Evolutionary conservation across 2,113 vertebrate genomes (phyloP), one percentile per base, ranked within the genome.

Genomic region (Chamaea fasciata): DNA sequence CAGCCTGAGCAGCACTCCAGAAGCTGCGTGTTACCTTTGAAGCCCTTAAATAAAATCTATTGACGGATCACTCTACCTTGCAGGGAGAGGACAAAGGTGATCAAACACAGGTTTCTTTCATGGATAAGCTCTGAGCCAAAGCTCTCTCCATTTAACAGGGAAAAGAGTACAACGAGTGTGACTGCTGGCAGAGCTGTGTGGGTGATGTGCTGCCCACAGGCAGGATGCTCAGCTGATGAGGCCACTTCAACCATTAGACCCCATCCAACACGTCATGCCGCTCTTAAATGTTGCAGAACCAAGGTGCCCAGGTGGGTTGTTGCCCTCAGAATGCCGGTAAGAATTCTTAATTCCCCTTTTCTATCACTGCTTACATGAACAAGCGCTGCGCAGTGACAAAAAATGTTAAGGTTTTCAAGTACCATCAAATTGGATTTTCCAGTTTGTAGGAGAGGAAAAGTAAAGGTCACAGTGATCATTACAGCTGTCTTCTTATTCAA

Each of bases 401-500:
- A 70, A 41, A 41, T 14, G 21, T 39, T 7, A 56, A 55, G 41
- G 39, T 60, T 90, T 83, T 69, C 60, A 71, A 81, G 88, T 31
- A 60, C 73, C 62, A 60, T 83, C 68, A 67, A 39, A 57, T 81
- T 93, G 26, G 26, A 64, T 78, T 93, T 90, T 86, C 88, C 79
- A 89, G 57, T 77, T 91, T 90, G 81, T 65, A 82, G 26, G n/a
- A 94, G n/a, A 67, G 39, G 77, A 59, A 60, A 92, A 95, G 68
- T 33, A 85, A 91, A 94, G 59, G 76, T 93, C 76, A 90, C 57
- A 53, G 68, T 26, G 68, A 69, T 88, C 71, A 65, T 63, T 63
- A 81, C 83, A 83, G 64, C 68, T 67, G 71, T 92, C 76, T 74
- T 42, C 76, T 94, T 88, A 81, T 27, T 89, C 83, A 94, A 87